These are phyloP conservation scores for Rapana venosa DNA, from an alignment of 2,888 invertebrate genomes.

Conservation along the genomic window DNA sequence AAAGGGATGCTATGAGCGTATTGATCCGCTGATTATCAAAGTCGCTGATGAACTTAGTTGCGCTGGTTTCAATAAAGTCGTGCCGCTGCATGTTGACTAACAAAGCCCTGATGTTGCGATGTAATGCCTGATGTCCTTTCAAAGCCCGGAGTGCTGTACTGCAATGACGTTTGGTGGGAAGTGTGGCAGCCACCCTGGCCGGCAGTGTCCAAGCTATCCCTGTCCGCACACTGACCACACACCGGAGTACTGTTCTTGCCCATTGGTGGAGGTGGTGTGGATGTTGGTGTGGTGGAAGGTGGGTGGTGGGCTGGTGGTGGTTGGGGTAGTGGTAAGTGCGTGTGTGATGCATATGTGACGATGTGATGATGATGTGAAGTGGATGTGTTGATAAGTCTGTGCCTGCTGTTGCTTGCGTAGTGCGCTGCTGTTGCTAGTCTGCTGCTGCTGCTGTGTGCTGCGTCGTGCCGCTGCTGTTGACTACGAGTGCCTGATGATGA, in stretches of 20 bases:
- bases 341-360: too few relatives aligned
- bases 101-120: not conserved
- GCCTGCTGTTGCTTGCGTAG: too few relatives aligned
- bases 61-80: not conserved
- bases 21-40: not conserved
- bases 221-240: constrained; percentile 36
- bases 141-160: constrained; percentile 1
- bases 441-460: too few relatives aligned
- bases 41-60: not conserved
- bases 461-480: too few relatives aligned
- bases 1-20: not conserved
- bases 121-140: not conserved
- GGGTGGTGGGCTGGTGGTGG: too few relatives aligned
- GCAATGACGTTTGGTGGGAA: constrained; percentile 20
- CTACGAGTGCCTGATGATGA: too few relatives aligned
- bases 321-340: too few relatives aligned
- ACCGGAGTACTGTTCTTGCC: not conserved
- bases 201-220: not conserved
- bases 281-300: too few relatives aligned
- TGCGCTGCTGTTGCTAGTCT: too few relatives aligned
- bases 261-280: too few relatives aligned
- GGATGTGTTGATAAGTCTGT: too few relatives aligned
- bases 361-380: too few relatives aligned
- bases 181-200: constrained; percentile 38
- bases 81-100: not conserved